Evolutionary conservation across 2,797 vertebrate genomes (phyloP).

Genomic region (Gobio occitaniae): DNA sequence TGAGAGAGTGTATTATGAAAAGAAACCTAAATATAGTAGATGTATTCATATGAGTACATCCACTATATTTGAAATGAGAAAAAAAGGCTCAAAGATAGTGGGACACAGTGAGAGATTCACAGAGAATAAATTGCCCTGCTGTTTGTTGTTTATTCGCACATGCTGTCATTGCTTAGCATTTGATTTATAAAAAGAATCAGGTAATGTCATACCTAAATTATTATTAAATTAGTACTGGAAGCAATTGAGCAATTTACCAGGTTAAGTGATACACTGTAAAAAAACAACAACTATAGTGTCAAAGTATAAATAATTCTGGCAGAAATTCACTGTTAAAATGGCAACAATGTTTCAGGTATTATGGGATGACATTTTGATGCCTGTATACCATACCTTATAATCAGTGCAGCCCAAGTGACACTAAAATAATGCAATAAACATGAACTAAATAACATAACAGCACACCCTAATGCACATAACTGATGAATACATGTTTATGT

Average conservation of each 20-base stretch:
- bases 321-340: background rate
- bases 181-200: conserved; percentile 3
- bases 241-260: background rate
- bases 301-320: background rate
- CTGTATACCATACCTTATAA: background rate
- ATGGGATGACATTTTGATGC: background rate
- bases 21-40: background rate
- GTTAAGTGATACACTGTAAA: background rate
- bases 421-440: background rate
- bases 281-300: background rate
- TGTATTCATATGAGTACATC: background rate
- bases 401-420: background rate
- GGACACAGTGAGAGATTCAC: background rate
- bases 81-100: background rate
- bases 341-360: background rate
- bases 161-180: background rate
- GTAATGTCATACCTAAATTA: background rate
- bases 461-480: background rate
- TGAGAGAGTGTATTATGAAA: background rate
- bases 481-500: background rate
- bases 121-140: background rate
- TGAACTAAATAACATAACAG: background rate
- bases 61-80: background rate
- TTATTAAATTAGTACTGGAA: conserved; percentile 1
- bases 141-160: background rate